A percentile compares a stretch with the other conserved stretches of the same genome.
Evolutionary conservation across 1,140 invertebrate genomes (phyloP).

Genomic region (Brachionus calyciflorus): DNA sequence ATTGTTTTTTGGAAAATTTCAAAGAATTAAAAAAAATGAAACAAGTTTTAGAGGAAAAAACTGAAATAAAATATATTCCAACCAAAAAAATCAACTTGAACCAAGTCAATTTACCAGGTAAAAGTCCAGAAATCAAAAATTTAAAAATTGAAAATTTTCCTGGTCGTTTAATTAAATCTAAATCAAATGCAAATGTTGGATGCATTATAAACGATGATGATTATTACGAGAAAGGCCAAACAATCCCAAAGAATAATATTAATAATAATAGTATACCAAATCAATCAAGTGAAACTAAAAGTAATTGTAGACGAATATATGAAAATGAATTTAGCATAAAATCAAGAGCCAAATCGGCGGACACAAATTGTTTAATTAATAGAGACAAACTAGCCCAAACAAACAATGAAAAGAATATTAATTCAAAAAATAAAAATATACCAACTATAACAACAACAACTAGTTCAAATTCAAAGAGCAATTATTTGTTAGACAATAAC

Average conservation of each 20-base stretch:
- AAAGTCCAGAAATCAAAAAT: background rate
- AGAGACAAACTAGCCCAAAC: background rate
- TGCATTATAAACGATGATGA: background rate
- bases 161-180: background rate
- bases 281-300: background rate
- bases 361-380: background rate
- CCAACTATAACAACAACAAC: no score
- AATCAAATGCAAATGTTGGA: background rate
- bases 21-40: background rate
- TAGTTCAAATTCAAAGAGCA: no score
- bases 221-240: no score
- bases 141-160: no score
- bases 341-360: conserved; percentile 15
- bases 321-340: conserved; percentile 31
- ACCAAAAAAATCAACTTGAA: background rate
- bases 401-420: conserved; percentile 1
- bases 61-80: background rate
- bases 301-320: background rate
- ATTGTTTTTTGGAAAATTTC: no score
- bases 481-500: no score
- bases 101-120: background rate
- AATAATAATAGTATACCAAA: background rate
- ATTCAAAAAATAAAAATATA: background rate
- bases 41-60: background rate
- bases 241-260: no score